Base-by-base conservation (phyloP, 2,113 vertebrate species). In the Neogale vison region DNA sequence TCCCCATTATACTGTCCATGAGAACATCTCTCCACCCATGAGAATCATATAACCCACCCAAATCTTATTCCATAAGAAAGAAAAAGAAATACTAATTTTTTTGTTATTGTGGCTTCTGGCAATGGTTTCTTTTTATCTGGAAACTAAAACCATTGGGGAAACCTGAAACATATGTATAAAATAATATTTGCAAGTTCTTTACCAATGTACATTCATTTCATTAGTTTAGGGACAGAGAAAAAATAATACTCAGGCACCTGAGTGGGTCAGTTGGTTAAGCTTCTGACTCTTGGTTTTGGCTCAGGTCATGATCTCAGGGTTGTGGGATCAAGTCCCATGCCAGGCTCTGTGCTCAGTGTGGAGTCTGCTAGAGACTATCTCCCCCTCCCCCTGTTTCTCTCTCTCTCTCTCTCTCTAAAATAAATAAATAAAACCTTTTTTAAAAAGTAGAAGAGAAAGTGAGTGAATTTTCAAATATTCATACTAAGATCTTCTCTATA, bases 151-250 rank as follows among this genome's bases (percentile, higher is more conserved):
- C 20, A 74, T 52, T 26, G 6, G 6, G 2, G 5, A 29, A 47
- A 50, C 26, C 57, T 93, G 36, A 92, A 94, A 81, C 50, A 72
- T 34, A 61, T 18, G 12, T 74, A 80, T 84, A 86, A 85, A 61
- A 67, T 88, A 90, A 81, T 59, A 90, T 52, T 57, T 52, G n/a
- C 21, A 47, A 83, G 15, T 59, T 67, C 18, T 47, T 92, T 85
- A 52, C 3, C 50, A 67, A 83, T 10, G 7, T 67, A 86, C 93
- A 79, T 79, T 65, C 9, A 87, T 69, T 95, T 88, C 83, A 10
- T 63, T 47, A 71, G 72, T 50, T 95, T 86, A 86, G 50, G 13
- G 71, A 88, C 14, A 88, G 67, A 96, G 85, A 82, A 21, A 93
- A n/a, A 89, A 4, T 36, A 69, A 69, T 36, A 69, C 34, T 69